These are phyloP conservation scores for Malacosoma neustria DNA, from an alignment of 2,888 invertebrate species.

Conservation along the genomic window DNA sequence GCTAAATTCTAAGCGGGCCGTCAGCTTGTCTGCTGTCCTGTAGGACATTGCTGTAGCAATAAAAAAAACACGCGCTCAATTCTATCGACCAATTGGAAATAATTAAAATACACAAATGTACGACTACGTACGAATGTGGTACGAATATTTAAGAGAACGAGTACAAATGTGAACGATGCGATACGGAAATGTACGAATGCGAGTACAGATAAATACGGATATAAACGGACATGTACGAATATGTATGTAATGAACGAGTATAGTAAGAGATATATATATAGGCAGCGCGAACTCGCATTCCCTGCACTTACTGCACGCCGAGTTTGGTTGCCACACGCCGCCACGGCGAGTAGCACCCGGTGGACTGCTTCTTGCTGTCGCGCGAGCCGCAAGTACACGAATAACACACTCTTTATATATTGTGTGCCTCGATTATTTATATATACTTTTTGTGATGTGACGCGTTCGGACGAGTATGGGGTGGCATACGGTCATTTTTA, in stretches of 20 bases:
- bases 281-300: conserved; percentile 45
- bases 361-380: conserved; percentile 78
- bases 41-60: too few relatives aligned
- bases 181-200: neutral
- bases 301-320: conserved; percentile 92
- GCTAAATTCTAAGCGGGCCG: too few relatives aligned
- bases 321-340: conserved; percentile 94
- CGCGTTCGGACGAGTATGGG: neutral
- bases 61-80: too few relatives aligned
- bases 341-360: conserved; percentile 92
- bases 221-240: conserved; percentile 32
- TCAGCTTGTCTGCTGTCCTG: too few relatives aligned
- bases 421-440: conserved; percentile 30
- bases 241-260: conserved; percentile 47
- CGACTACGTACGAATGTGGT: too few relatives aligned
- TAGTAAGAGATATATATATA: conserved; percentile 50
- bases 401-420: conserved; percentile 38
- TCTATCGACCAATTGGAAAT: too few relatives aligned
- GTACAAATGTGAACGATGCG: too few relatives aligned
- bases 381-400: conserved; percentile 26
- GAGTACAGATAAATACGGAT: neutral
- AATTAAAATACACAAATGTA: too few relatives aligned
- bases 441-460: neutral
- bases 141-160: too few relatives aligned
- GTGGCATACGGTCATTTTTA: too few relatives aligned